Percentiles rank a stretch among this genome's conserved stretches.
These are phyloP conservation scores for Oryzias javanicus DNA, from an alignment of 2,113 vertebrate genomes.

Conservation along the genomic window DNA sequence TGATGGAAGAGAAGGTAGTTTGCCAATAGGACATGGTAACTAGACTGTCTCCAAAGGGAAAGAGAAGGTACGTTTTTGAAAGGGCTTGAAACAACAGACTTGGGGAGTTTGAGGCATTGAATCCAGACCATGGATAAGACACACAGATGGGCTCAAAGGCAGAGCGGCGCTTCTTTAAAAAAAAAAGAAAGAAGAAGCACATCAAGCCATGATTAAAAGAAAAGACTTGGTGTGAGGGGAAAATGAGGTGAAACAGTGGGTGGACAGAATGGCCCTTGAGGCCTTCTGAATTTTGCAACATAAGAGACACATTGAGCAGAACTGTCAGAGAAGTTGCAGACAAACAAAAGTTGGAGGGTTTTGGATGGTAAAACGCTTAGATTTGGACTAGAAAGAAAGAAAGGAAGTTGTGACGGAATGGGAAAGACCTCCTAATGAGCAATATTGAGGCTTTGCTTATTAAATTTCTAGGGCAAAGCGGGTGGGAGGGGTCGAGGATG, in stretches of 20 bases:
- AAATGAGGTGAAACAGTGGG: constrained; percentile 10
- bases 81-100: not conserved
- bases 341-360: not conserved
- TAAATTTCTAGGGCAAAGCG: constrained; percentile 54
- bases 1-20: not conserved
- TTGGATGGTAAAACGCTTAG: constrained; percentile 9
- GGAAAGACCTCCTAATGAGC: constrained; percentile 36
- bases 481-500: constrained; percentile 1
- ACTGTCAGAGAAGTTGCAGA: not conserved
- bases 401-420: constrained; percentile 12
- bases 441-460: constrained; percentile 41
- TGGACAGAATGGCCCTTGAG: constrained; percentile 19
- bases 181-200: constrained; percentile 6
- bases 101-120: constrained; percentile 31
- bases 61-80: not conserved
- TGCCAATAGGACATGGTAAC: not conserved
- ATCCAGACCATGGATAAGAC: constrained; percentile 11
- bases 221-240: constrained; percentile 1
- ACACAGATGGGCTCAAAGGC: constrained; percentile 1
- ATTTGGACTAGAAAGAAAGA: constrained; percentile 11
- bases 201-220: constrained; percentile 26
- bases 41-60: not conserved
- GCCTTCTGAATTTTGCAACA: constrained; percentile 13
- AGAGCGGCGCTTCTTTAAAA: constrained; percentile 7
- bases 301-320: not conserved